Conservation (phyloP, 1,140 invertebrate species). For the Potamilus streckersoni region DNA sequence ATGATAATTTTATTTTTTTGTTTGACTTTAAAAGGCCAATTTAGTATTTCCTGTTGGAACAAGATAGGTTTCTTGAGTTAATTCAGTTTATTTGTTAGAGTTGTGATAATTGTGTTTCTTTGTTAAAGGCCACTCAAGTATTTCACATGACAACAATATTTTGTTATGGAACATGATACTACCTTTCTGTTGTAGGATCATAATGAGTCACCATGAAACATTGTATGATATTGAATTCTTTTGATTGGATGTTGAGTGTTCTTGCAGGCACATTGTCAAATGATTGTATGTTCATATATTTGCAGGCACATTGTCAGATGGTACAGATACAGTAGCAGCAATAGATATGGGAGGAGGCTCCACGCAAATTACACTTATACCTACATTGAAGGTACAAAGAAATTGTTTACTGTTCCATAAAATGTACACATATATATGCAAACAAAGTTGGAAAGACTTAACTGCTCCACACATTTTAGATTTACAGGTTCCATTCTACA, state of each 20-base stretch:
- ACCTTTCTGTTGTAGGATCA: no score
- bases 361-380: constrained; percentile 89
- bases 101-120: no score
- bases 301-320: constrained; percentile 28
- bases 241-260: no score
- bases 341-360: constrained; percentile 96
- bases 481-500: neutral
- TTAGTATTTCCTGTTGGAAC: constrained; percentile 1
- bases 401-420: neutral
- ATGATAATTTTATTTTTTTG: no score
- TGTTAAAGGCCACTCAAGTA: no score
- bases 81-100: no score
- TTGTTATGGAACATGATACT: no score
- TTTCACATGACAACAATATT: neutral
- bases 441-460: no score
- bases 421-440: neutral
- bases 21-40: no score
- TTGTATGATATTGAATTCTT: no score
- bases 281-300: neutral
- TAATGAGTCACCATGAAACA: no score
- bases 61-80: neutral
- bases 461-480: neutral
- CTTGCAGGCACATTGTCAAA: no score
- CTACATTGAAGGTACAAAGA: constrained; percentile 61
- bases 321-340: constrained; percentile 67